A percentile compares a stretch with the other conserved stretches of the same genome.
phyloP scores from a whole-genome alignment of 2,888 invertebrate species.

The Andrena minutula region DNA sequence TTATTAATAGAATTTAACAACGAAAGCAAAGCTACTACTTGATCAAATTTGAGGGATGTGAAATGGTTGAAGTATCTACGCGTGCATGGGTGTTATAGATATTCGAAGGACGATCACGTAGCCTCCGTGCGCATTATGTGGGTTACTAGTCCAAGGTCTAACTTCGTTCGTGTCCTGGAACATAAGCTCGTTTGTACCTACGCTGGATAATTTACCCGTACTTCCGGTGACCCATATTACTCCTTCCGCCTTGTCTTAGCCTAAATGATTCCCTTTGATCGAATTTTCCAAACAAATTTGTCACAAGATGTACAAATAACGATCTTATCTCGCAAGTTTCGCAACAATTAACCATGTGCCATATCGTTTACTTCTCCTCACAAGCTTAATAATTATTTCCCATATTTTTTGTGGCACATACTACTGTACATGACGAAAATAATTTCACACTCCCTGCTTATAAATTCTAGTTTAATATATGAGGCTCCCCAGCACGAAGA shows the following conservation, averaged over 20 bases:
- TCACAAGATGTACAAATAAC: not conserved
- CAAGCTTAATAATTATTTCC: not conserved
- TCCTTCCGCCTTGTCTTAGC: slow-evolving; percentile 2
- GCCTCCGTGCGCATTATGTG: slow-evolving; percentile 65
- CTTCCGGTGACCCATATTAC: slow-evolving; percentile 72
- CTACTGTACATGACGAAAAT: too few relatives aligned
- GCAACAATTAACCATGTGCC: not conserved
- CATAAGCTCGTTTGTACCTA: slow-evolving; percentile 57
- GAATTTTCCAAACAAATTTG: not conserved
- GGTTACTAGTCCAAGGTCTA: slow-evolving; percentile 74
- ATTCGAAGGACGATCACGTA: slow-evolving; percentile 66
- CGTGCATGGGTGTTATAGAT: slow-evolving; percentile 59
- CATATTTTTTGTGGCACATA: not conserved
- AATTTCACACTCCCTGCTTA: too few relatives aligned
- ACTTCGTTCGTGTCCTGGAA: slow-evolving; percentile 63
- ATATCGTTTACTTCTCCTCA: not conserved
- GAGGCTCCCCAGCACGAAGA: not conserved
- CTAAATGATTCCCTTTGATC: not conserved
- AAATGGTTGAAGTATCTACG: slow-evolving; percentile 9
- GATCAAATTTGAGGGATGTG: slow-evolving; percentile 33
- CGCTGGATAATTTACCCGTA: slow-evolving; percentile 57
- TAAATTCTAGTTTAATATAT: too few relatives aligned
- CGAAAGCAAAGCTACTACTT: not conserved
- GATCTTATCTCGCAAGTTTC: not conserved
- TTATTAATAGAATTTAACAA: not conserved